These are phyloP conservation scores for Hypanus sabinus DNA, from an alignment of 2,113 vertebrate species.

Conservation along the genomic window DNA sequence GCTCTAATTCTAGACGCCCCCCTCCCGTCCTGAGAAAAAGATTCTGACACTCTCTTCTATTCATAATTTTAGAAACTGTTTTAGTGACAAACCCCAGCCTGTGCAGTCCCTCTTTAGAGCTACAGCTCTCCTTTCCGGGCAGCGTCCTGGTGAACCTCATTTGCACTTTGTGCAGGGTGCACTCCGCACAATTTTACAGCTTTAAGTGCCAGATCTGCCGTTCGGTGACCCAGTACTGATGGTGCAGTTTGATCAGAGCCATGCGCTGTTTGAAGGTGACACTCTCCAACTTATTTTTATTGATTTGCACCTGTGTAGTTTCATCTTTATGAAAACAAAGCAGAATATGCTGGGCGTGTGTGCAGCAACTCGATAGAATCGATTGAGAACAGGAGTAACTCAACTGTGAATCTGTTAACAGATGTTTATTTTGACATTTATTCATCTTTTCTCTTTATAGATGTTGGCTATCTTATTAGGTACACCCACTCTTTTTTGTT, in stretches of 20 bases:
- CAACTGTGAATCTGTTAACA: not conserved
- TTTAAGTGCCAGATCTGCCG: not conserved
- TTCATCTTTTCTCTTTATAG: not conserved
- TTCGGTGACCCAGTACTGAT: not conserved
- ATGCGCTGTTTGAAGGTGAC: not conserved
- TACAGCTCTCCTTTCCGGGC: not conserved
- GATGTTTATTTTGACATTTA: not conserved
- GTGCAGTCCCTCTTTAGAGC: not conserved
- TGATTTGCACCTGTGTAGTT: not conserved
- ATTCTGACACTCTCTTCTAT: too few relatives aligned
- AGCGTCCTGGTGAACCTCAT: too few relatives aligned
- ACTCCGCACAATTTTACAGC: not conserved
- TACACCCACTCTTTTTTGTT: not conserved
- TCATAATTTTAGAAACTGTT: too few relatives aligned
- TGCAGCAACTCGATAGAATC: not conserved
- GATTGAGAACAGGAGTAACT: not conserved
- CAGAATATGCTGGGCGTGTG: not conserved
- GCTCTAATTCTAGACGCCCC: too few relatives aligned
- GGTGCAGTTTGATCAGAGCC: not conserved
- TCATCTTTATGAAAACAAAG: not conserved
- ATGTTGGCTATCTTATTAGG: not conserved
- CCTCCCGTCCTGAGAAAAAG: too few relatives aligned
- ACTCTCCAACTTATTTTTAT: not conserved
- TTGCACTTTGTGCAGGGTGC: too few relatives aligned
- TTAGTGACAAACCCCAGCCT: not conserved